A percentile compares a stretch with the other conserved stretches of the same genome.
Evolutionary conservation across 2,888 invertebrate genomes (phyloP).

Genomic region (Malachius bipustulatus): DNA sequence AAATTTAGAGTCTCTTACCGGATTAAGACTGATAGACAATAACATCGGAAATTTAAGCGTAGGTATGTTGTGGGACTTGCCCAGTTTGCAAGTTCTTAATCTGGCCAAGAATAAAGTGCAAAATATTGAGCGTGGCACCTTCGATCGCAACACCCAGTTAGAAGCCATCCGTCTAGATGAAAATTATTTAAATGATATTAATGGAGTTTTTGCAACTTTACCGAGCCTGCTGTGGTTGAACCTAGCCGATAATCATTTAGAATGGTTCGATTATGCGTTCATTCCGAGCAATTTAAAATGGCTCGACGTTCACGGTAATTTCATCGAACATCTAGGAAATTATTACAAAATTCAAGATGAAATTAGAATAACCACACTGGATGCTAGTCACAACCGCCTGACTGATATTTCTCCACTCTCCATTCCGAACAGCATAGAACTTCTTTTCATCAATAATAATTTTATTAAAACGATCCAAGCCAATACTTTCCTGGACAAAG

Average conservation of each 20-base stretch:
- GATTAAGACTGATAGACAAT: constrained; percentile 80
- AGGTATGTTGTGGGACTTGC: constrained; percentile 80
- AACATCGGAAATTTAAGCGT: constrained; percentile 72
- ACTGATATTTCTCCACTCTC: constrained; percentile 71
- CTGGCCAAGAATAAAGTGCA: constrained; percentile 82
- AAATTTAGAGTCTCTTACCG: constrained; percentile 76
- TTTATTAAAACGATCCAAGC: constrained; percentile 68
- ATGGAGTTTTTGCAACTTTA: constrained; percentile 77
- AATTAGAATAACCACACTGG: constrained; percentile 70
- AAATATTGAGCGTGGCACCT: constrained; percentile 71
- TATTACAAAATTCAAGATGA: constrained; percentile 77
- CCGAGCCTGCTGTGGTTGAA: constrained; percentile 79
- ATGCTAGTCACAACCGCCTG: constrained; percentile 82
- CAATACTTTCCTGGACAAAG: constrained; percentile 78
- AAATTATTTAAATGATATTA: constrained; percentile 78
- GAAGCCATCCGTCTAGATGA: constrained; percentile 81
- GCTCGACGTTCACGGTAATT: constrained; percentile 84
- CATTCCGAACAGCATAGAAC: constrained; percentile 78
- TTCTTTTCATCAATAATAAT: constrained; percentile 82
- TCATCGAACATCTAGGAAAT: constrained; percentile 76
- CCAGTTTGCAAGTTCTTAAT: constrained; percentile 74
- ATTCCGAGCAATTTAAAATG: constrained; percentile 81
- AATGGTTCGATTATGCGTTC: constrained; percentile 89
- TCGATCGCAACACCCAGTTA: constrained; percentile 67
- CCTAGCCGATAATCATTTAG: constrained; percentile 80